phyloP scores from a whole-genome alignment of 2,888 invertebrate genomes.

The Slavum lentiscoides region DNA sequence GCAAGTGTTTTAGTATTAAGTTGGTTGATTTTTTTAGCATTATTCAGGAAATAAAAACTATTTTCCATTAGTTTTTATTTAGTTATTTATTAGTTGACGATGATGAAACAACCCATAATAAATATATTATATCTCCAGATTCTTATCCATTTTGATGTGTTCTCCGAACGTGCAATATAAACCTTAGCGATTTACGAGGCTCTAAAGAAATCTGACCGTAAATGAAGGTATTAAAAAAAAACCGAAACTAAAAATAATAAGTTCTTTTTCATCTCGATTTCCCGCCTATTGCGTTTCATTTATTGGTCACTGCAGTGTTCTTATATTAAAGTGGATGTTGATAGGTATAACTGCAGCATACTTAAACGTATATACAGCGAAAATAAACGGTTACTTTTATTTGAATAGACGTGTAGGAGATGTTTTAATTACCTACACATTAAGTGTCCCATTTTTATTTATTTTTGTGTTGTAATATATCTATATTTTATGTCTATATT shows the following conservation, averaged over 20 bases:
- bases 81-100: background rate
- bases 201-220: constrained; percentile 19
- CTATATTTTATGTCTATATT: background rate
- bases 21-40: constrained; percentile 5
- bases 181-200: background rate
- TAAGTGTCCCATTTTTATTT: background rate
- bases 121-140: constrained; percentile 6
- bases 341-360: background rate
- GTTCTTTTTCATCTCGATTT: background rate
- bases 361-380: background rate
- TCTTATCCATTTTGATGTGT: constrained; percentile 1
- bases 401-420: background rate
- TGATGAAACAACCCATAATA: constrained; percentile 10
- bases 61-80: constrained; percentile 30
- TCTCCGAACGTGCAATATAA: constrained; percentile 11
- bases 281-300: background rate
- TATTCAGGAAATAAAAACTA: background rate
- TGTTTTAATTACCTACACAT: background rate
- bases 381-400: background rate
- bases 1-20: constrained; percentile 9
- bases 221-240: constrained; percentile 15
- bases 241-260: background rate
- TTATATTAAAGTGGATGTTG: constrained; percentile 2
- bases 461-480: background rate
- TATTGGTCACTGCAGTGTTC: constrained; percentile 9